These are phyloP conservation scores for Myrmecophaga tridactyla DNA, from an alignment of 2,113 vertebrate genomes.

Conservation along the genomic window DNA sequence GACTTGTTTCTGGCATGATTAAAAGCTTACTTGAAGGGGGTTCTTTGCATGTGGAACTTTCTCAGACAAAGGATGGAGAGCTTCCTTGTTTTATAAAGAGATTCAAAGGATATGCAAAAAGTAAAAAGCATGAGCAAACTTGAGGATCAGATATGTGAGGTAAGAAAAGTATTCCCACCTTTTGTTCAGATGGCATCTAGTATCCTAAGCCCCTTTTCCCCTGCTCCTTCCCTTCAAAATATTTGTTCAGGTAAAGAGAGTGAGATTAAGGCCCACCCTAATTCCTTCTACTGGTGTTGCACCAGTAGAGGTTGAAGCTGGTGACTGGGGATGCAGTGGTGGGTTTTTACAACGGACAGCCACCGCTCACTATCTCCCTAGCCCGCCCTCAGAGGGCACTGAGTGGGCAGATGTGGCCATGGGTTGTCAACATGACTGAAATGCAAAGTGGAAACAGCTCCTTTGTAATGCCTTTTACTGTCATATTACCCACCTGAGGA, in stretches of 20 bases:
- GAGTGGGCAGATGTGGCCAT: not conserved
- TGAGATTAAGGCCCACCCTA: not conserved
- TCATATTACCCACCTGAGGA: not conserved
- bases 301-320: not conserved
- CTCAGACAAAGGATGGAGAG: slow-evolving; percentile 21
- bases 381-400: not conserved
- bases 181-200: not conserved
- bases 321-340: not conserved
- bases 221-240: not conserved
- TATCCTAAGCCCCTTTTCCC: not conserved
- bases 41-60: slow-evolving; percentile 59
- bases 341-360: not conserved
- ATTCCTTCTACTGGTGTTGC: not conserved
- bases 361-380: not conserved
- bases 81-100: slow-evolving; percentile 66
- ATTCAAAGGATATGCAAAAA: slow-evolving; percentile 48
- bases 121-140: not conserved
- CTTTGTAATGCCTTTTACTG: not conserved
- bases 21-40: slow-evolving; percentile 66
- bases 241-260: not conserved
- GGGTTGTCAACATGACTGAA: not conserved
- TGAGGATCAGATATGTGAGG: slow-evolving; percentile 29
- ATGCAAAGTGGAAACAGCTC: not conserved
- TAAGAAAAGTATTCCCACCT: slow-evolving; percentile 6
- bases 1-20: slow-evolving; percentile 63